Base-by-base conservation (phyloP, 2,888 invertebrate genomes). In the Camptogramma bilineatum region DNA sequence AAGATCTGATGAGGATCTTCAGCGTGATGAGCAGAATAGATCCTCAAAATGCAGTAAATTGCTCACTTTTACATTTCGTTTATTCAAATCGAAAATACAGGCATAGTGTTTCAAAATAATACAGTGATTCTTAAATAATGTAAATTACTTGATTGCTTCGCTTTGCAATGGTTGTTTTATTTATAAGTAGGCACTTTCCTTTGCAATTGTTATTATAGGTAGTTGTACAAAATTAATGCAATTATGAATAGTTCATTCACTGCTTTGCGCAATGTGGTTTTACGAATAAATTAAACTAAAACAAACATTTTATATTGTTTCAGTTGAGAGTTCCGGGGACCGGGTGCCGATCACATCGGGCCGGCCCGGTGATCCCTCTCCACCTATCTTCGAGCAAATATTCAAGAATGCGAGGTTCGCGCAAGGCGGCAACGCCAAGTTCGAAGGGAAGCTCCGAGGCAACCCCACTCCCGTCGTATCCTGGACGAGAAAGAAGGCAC, bases 331-430 rank as follows among this genome's bases (percentile, higher is more conserved):
- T 76, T 94, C 95, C 75, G 95, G 94, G 76, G 89, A 88, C 39
- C 86, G 84, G 64, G 73, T 88, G 75, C 85, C 90, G 60, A 83
- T 90, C 73, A 80, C 88, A 52, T 73, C 85, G 69, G 90, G 89
- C 67, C 82, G 85, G 82, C 96, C 96, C 68, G 96, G 96, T 77
- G 96, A 96, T 79, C 97, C 96, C 72, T 96, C 98, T 72, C 98
- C 98, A 64, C 98, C 98, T 71, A 97, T 98, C 75, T 98, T 99
- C 91, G 98, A 98, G 92, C 97, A 98, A 90, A 97, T 98, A 84
- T 98, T 98, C 89, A 97, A 97, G 90, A 98, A 98, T 91, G 98
- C 98, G 73, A 95, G 98, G 84, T 98, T 98, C 89, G 98, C 98
- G 68, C 98, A 98, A 94, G 98, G 98, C 73, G 98, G 98, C 56